Evolutionary conservation across 2,888 invertebrate species (phyloP), one percentile per base, ranked within the genome.

Genomic region (Lasioglossum villosulum): DNA sequence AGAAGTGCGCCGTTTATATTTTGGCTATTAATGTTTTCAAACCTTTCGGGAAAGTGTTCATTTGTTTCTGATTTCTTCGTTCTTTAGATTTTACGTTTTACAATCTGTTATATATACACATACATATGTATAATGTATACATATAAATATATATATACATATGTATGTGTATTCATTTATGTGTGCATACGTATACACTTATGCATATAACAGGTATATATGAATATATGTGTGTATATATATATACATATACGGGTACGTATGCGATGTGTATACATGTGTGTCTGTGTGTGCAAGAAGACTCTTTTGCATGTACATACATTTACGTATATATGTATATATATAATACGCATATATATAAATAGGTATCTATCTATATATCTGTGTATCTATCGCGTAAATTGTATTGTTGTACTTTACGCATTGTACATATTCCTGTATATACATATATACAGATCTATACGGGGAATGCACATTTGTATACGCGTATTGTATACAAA

Each of bases 51-150:
- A 75, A 52, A 16, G n/a, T 56, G 42, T 23, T 75, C 34, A 42
- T 59, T 83, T 78, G 63, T 66, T 30, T 75, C n/a, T 34, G 27
- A 76, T 59, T 75, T 75, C 74, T 74, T 42, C 72, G 71, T 86
- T 71, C 45, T 68, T 66, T 63, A 75, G 78, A 77, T 78, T 83
- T 78, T 80, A 78, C 89, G 74, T 88, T 89, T 84, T 85, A 83
- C 79, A 68, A 78, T 86, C 89, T 77, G 79, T 78, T 75, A 75
- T 86, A 72, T 37, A 37, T 23, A 23, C 12, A 34, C 8, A 23
- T 37, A 34, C 37, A 19, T 45, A 23, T n/a, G 16, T 45, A 68
- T 10, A n/a, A 4, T 12, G 14, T 30, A 30, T 16, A 12, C 14
- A 16, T 30, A 12, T 30, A 12, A 4, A 16, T 30, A 30, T 4